Percentiles rank a stretch among this genome's conserved stretches.
Conservation (phyloP, 2,888 invertebrate genomes). For the Lamellibrachia columna region DNA sequence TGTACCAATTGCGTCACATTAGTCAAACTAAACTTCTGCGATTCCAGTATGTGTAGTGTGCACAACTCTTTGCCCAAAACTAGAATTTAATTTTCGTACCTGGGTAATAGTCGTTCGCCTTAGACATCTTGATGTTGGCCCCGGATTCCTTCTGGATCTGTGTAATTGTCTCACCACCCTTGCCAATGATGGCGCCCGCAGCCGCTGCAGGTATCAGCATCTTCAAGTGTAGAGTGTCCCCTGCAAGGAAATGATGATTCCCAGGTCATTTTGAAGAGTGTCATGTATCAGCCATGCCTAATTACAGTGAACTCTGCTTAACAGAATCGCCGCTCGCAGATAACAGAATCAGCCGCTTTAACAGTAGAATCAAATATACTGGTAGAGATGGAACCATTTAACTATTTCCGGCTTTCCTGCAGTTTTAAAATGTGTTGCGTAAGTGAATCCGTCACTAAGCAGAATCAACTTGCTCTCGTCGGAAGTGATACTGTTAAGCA, state of each 20-base stretch:
- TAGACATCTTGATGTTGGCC: conserved; percentile 98
- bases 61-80: neutral
- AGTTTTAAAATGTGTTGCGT: too few species aligned
- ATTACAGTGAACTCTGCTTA: too few species aligned
- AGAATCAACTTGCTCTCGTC: too few species aligned
- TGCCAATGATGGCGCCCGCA: conserved; percentile 98
- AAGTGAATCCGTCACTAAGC: too few species aligned
- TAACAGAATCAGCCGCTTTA: too few species aligned
- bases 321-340: too few species aligned
- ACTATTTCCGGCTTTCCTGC: too few species aligned
- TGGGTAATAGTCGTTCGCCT: conserved; percentile 98
- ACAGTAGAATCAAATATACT: too few species aligned
- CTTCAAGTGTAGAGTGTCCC: conserved; percentile 82
- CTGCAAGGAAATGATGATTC: conserved; percentile 37
- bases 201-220: conserved; percentile 90
- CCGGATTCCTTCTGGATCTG: conserved; percentile 97
- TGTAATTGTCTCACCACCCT: conserved; percentile 98
- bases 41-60: neutral
- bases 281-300: too few species aligned
- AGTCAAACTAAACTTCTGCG: neutral
- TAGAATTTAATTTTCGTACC: conserved; percentile 71
- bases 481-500: too few species aligned
- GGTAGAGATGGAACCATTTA: too few species aligned
- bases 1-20: neutral
- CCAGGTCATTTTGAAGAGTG: too few species aligned